Conservation (phyloP, 2,888 invertebrate genomes). For the Abrostola tripartita region DNA sequence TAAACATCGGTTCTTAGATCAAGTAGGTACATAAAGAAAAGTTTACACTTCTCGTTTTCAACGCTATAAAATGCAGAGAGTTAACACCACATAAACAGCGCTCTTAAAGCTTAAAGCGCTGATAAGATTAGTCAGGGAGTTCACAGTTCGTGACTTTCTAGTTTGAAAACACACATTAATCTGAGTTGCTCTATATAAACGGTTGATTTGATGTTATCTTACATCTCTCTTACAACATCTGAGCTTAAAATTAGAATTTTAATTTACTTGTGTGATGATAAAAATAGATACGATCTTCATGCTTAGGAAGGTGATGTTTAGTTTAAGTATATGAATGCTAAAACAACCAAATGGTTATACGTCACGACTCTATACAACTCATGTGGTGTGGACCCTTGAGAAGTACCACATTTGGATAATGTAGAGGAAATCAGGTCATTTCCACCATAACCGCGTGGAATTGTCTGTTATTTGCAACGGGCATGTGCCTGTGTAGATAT, state of each 20-base stretch:
- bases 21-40: conserved; percentile 10
- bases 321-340: conserved; percentile 6
- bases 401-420: conserved; percentile 18
- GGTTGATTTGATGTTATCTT: conserved; percentile 14
- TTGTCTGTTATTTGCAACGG: conserved; percentile 10
- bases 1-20: conserved; percentile 9
- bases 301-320: background rate
- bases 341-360: conserved; percentile 11
- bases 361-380: conserved; percentile 17
- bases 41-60: conserved; percentile 7
- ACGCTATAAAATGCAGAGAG: conserved; percentile 29
- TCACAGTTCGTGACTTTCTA: conserved; percentile 32
- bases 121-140: conserved; percentile 35
- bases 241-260: conserved; percentile 1
- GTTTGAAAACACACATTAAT: conserved; percentile 33
- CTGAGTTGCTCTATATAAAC: conserved; percentile 17
- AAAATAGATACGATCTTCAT: background rate
- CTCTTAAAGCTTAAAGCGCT: conserved; percentile 20
- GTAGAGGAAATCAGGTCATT: conserved; percentile 32
- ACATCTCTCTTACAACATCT: background rate
- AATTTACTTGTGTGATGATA: background rate
- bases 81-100: conserved; percentile 33
- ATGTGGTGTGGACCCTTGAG: background rate
- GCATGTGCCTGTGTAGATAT: conserved; percentile 1
- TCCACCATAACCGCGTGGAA: conserved; percentile 11